Conservation (phyloP, 37 sponge, comb jelly and placozoan genomes). For the Agelas oroides region DNA sequence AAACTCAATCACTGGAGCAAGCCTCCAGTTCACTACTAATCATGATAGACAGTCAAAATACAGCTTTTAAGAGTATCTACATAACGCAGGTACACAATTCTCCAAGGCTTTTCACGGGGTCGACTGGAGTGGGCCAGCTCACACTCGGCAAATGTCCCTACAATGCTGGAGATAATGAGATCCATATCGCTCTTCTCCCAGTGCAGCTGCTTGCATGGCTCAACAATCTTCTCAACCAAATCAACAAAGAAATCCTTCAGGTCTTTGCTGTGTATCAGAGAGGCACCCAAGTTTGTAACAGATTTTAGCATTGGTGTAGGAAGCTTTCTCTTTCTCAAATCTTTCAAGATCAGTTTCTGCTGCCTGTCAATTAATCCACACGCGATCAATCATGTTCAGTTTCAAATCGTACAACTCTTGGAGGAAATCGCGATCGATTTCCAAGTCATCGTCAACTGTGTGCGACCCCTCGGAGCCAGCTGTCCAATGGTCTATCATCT, state of each 20-base stretch:
- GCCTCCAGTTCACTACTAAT: no score
- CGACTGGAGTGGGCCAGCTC: slow-evolving; percentile 63
- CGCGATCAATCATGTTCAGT: slow-evolving; percentile 60
- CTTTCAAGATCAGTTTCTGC: slow-evolving; percentile 69
- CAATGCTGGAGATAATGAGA: slow-evolving; percentile 46
- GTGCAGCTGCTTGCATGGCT: slow-evolving; percentile 38
- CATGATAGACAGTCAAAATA: slow-evolving; percentile 61
- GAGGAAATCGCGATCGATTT: slow-evolving; percentile 79
- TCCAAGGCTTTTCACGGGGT: slow-evolving; percentile 50
- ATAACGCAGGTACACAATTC: slow-evolving; percentile 57
- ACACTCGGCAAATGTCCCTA: slow-evolving; percentile 58
- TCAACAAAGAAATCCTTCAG: slow-evolving; percentile 92
- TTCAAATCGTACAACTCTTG: slow-evolving; percentile 86
- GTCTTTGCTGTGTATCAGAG: slow-evolving; percentile 92
- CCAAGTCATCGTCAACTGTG: slow-evolving; percentile 81
- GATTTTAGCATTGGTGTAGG: slow-evolving; percentile 17
- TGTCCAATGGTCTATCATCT: slow-evolving; percentile 92
- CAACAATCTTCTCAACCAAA: slow-evolving; percentile 83
- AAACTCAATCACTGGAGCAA: no score
- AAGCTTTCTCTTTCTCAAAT: slow-evolving; percentile 45
- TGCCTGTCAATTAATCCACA: slow-evolving; percentile 73
- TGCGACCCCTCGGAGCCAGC: slow-evolving; percentile 73
- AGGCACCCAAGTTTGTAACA: slow-evolving; percentile 69
- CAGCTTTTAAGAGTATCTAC: slow-evolving; percentile 69
- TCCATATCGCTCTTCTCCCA: slow-evolving; percentile 50